phyloP scores from a whole-genome alignment of 1,140 invertebrate genomes.

The Latrodectus geometricus region DNA sequence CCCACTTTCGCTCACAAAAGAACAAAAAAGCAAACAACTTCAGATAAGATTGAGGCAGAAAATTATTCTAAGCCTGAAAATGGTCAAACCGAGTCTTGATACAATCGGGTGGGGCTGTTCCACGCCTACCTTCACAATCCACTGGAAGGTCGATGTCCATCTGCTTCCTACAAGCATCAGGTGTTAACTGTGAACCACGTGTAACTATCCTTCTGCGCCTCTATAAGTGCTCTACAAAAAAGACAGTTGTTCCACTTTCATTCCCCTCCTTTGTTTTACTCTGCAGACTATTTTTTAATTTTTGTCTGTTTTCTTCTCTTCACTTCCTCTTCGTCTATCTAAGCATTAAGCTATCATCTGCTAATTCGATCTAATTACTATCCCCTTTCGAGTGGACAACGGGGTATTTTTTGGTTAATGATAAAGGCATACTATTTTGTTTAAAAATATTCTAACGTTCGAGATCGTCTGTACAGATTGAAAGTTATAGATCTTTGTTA shows the following conservation, averaged over 20 bases:
- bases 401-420: background rate
- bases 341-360: background rate
- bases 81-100: slow-evolving; percentile 1
- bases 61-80: slow-evolving; percentile 10
- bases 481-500: background rate
- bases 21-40: background rate
- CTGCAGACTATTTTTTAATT: background rate
- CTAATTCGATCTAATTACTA: background rate
- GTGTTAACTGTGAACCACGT: background rate
- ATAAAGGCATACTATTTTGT: background rate
- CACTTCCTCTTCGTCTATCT: background rate
- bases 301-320: background rate
- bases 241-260: slow-evolving; percentile 20
- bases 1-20: background rate
- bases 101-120: slow-evolving; percentile 3
- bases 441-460: background rate
- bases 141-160: slow-evolving; percentile 41
- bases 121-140: slow-evolving; percentile 12
- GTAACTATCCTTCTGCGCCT: background rate
- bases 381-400: background rate
- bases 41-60: background rate
- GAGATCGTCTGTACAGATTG: background rate
- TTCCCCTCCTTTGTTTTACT: slow-evolving; percentile 5
- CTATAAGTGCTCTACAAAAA: slow-evolving; percentile 4
- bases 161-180: background rate